Base-by-base conservation (phyloP, 2,888 invertebrate species). In the Tenthredo livida region DNA sequence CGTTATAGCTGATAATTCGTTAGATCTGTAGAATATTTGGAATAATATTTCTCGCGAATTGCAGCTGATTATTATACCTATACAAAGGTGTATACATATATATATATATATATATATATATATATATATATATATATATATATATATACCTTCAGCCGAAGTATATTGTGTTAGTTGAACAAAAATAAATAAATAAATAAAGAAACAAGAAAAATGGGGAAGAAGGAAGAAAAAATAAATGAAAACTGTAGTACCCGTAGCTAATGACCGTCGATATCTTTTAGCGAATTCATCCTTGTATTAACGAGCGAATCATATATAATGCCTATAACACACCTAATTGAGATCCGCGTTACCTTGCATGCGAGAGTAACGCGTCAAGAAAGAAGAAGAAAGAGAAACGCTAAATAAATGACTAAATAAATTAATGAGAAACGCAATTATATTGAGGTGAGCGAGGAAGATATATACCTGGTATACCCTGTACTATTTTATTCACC, bases 71-170 rank as follows among this genome's bases (percentile, higher is more conserved):
- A 25, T 61, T 21, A 21, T 54, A 77, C 47, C 17, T 33, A 50
- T 54, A 50, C 12, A 77, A 25, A 77, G 9, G 17, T 58, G 54
- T 21, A 33, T 17, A 29, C n/a, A 21, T n/a, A 50, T 29, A 54
- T 15, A 47, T 29, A 15, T 33, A 25, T 33, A 29, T 25, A 15
- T 21, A 33, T 43, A 12, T 43, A 12, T 43, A 29, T 29, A 29
- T 29, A 29, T 29, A 29, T 29, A 29, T 43, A 43, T 84, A 84
- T 67, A 84, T 50, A 77, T 80, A 72, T 37, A 84, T 67, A 82
- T 75, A 67, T 15, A 15, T n/a, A 54, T 54, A 54, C 54, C 54
- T n/a, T 54, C 17, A 50, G 50, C 50, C 50, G 50, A 50, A 50
- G 50, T 6, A 17, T 50, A 50, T 17, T 50, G 50, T 50, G 50